Evolutionary conservation across 2,113 vertebrate genomes (phyloP).

Genomic region (Tragelaphus scriptus): DNA sequence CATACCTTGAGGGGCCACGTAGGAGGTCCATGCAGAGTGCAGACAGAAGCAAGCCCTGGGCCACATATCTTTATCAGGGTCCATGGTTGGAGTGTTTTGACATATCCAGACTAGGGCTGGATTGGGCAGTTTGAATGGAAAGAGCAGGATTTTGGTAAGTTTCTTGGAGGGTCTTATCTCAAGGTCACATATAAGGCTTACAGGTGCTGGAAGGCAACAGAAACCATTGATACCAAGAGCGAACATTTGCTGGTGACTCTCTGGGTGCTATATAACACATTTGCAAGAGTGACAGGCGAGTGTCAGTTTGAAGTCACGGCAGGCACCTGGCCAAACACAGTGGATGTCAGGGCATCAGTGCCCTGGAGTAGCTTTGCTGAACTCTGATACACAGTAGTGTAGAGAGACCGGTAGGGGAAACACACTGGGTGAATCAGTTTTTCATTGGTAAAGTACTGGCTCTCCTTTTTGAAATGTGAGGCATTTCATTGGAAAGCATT

Average conservation of each 20-base stretch:
- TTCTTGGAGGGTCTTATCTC: not conserved
- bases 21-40: not conserved
- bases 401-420: not conserved
- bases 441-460: not conserved
- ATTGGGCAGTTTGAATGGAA: not conserved
- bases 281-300: accelerated
- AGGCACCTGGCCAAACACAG: not conserved
- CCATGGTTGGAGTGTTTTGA: not conserved
- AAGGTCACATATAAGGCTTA: not conserved
- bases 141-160: not conserved
- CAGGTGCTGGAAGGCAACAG: not conserved
- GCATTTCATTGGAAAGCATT: not conserved
- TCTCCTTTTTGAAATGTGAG: not conserved
- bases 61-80: not conserved
- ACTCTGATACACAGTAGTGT: not conserved
- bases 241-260: not conserved
- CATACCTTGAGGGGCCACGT: not conserved
- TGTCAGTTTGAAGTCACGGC: not conserved
- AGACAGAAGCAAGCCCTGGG: not conserved
- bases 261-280: not conserved
- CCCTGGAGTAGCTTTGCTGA: accelerated
- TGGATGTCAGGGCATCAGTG: not conserved
- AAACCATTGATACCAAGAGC: not conserved
- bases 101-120: not conserved
- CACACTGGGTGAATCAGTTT: not conserved